Conservation (phyloP, 2,113 vertebrate species). For the Caranx melampygus region DNA sequence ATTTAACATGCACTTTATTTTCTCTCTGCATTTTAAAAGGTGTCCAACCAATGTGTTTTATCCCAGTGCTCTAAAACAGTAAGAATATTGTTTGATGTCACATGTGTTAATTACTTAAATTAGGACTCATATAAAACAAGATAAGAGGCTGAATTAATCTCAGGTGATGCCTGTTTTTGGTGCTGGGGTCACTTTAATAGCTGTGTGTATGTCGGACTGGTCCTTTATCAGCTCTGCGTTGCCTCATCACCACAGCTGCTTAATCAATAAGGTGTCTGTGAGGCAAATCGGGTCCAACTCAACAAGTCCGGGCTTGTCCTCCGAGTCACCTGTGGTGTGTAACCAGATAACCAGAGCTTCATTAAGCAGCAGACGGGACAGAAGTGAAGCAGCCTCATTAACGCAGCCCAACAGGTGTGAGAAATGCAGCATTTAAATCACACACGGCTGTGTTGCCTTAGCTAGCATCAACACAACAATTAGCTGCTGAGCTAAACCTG, state of each 20-base stretch:
- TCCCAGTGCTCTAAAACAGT: neutral
- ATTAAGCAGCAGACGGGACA: constrained; percentile 13
- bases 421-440: neutral
- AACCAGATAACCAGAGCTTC: neutral
- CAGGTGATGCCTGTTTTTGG: neutral
- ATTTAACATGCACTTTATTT: constrained; percentile 27
- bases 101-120: neutral
- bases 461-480: constrained; percentile 7
- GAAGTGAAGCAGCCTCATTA: constrained; percentile 25
- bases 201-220: neutral
- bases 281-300: neutral
- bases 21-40: constrained; percentile 20
- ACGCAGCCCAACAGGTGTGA: constrained; percentile 54
- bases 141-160: neutral
- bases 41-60: neutral
- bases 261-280: constrained; percentile 56
- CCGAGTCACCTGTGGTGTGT: constrained; percentile 50
- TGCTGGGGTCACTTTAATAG: neutral
- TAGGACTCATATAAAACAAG: neutral
- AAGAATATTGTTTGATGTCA: neutral
- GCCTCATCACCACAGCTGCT: constrained; percentile 32
- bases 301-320: constrained; percentile 62
- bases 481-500: constrained; percentile 6
- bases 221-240: neutral
- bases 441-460: constrained; percentile 1